Evolutionary conservation across 2,113 vertebrate genomes (phyloP), one percentile per base, ranked within the genome.

Genomic region (Murina feae): DNA sequence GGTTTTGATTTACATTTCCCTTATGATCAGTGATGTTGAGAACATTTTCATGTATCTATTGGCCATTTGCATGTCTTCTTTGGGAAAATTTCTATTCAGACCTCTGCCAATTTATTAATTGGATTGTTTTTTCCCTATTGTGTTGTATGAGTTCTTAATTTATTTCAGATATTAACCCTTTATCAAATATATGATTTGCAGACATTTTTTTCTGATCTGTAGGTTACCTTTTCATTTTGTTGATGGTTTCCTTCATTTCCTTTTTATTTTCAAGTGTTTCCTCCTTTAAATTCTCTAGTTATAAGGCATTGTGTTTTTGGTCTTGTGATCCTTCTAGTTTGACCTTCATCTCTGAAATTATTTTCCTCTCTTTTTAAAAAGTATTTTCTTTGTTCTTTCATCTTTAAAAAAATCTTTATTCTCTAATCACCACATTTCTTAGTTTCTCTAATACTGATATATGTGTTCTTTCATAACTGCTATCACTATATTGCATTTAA

Each of bases 131-230:
- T 92, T 37, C 84, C 30, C 30, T 58, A 17, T 69, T 37, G 44
- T 47, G 12, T 69, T 60, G 25, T 32, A 49, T 86, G 39, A 71
- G 35, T 80, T 80, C n/a, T 63, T 79, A 55, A 69, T 92, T 86
- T 92, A 80, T 92, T 86, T 92, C 55, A 11, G n/a, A n/a, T 71
- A n/a, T 71, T 86, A 86, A 86, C n/a, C 32, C 14, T 13, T 79
- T 69, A 60, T 69, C 39, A 80, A 35, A 71, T 60, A 69, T 39
- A 60, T 39, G 39, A 86, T 72, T 80, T 93, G 13, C n/a, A 86
- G 37, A 60, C 14, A 49, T 49, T 80, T 86, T 71, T 7, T 47
- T 32, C 49, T n/a, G 47, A 21, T 60, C 39, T 37, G 53, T 37
- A 72, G 53, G 53, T 82, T 82, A 66, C 16, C 32, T 69, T 71